A percentile compares a stretch with the other conserved stretches of the same genome.
Evolutionary conservation across 2,888 invertebrate species (phyloP).

Genomic region (Notodonta ziczac): DNA sequence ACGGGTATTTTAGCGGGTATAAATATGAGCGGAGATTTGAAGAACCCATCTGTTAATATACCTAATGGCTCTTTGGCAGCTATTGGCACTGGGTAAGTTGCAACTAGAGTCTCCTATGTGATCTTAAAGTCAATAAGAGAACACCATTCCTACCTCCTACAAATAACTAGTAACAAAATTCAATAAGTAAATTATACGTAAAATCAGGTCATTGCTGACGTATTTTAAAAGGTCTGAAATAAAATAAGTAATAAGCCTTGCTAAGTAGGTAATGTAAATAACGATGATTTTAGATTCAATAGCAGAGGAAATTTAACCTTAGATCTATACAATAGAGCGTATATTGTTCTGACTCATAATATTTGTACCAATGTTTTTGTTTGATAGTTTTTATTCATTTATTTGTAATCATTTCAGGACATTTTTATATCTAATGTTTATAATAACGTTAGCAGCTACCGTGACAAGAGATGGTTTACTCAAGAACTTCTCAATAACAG

Average conservation of each 20-base stretch:
- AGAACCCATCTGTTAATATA: conserved; percentile 95
- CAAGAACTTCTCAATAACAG: conserved; percentile 94
- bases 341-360: background rate
- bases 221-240: no score
- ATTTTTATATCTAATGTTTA: conserved; percentile 94
- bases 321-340: background rate
- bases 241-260: no score
- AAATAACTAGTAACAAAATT: no score
- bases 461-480: conserved; percentile 89
- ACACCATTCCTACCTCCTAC: no score
- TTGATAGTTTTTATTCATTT: background rate
- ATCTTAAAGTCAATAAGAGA: background rate
- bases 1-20: conserved; percentile 98
- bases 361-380: background rate
- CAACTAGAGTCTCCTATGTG: background rate
- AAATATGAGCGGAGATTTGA: conserved; percentile 98
- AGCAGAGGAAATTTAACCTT: conserved; percentile 1
- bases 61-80: conserved; percentile 97
- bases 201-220: no score
- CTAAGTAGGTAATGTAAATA: background rate
- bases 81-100: conserved; percentile 91
- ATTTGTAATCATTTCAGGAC: conserved; percentile 83
- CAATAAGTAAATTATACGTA: no score
- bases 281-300: background rate
- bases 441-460: conserved; percentile 95